phyloP scores from a whole-genome alignment of 2,888 invertebrate genomes.

The Timandra comae region DNA sequence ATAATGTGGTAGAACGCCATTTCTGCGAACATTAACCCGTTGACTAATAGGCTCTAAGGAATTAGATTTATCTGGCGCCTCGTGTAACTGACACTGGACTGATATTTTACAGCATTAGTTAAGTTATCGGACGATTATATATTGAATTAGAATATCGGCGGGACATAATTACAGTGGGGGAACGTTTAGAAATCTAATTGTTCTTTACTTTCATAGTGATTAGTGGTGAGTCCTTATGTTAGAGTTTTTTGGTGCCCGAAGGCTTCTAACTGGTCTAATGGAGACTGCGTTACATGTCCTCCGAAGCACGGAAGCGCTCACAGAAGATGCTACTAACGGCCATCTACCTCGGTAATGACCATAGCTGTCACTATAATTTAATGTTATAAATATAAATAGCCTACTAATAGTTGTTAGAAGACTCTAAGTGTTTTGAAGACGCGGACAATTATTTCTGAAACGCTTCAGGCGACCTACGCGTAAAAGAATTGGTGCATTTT shows the following conservation, averaged over 20 bases:
- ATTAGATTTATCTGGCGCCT: constrained; percentile 3
- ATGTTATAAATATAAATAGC: constrained; percentile 12
- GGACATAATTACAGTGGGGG: no score
- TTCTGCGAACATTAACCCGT: not conserved
- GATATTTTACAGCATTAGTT: not conserved
- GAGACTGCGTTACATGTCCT: no score
- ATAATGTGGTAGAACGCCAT: not conserved
- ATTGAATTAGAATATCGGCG: no score
- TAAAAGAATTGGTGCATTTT: no score
- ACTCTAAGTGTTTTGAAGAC: not conserved
- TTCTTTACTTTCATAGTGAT: no score
- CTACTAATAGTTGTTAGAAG: not conserved
- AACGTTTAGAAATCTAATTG: no score
- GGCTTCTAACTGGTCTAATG: no score
- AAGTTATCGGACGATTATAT: not conserved
- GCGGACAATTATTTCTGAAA: constrained; percentile 1
- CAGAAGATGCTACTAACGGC: no score
- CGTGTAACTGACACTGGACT: not conserved
- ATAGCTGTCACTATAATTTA: constrained; percentile 13
- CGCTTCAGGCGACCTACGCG: no score
- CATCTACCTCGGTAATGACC: constrained; percentile 11
- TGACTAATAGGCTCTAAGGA: constrained; percentile 3
- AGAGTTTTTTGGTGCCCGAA: no score
- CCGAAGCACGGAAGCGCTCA: no score
- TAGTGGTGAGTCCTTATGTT: no score